Evolutionary conservation across 1,140 invertebrate genomes (phyloP).

Genomic region (Triops longicaudatus): DNA sequence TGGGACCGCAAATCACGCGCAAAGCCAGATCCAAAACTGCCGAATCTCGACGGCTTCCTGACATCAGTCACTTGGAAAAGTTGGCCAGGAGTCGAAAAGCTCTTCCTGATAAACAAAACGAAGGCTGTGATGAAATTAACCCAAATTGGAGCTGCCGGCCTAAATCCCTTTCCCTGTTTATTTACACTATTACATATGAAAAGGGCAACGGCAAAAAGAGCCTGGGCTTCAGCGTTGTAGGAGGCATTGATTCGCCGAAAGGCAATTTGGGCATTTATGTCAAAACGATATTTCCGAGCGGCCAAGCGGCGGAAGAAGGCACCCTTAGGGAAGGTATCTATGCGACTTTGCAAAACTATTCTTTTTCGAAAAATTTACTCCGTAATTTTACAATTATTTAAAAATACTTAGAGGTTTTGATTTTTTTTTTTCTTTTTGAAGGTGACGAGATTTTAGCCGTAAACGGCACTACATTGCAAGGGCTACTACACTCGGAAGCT

Average conservation of each 20-base stretch:
- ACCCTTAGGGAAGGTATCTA: slow-evolving; percentile 69
- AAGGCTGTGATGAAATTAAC: neutral
- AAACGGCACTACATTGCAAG: slow-evolving; percentile 70
- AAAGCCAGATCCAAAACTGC: slow-evolving; percentile 1
- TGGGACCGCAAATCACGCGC: neutral
- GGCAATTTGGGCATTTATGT: slow-evolving; percentile 86
- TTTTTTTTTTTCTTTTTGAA: slow-evolving; percentile 35
- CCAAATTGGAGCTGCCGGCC: slow-evolving; percentile 31
- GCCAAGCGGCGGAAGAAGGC: slow-evolving; percentile 73
- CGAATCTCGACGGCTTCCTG: neutral
- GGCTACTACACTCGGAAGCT: slow-evolving; percentile 78
- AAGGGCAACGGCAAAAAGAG: slow-evolving; percentile 77
- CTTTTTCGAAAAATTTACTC: no score
- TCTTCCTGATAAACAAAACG: neutral
- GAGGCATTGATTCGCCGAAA: slow-evolving; percentile 76
- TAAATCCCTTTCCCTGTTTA: slow-evolving; percentile 43
- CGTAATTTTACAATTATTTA: no score
- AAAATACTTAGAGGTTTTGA: neutral
- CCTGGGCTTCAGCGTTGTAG: slow-evolving; percentile 84
- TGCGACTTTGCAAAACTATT: no score
- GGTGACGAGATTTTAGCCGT: slow-evolving; percentile 87
- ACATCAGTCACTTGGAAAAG: neutral
- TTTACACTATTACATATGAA: slow-evolving; percentile 54
- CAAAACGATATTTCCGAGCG: slow-evolving; percentile 81
- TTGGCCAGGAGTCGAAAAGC: neutral